Percentiles rank a stretch among this genome's conserved stretches.
Evolutionary conservation across 2,113 vertebrate species (phyloP).

Genomic region (Sturnus vulgaris): DNA sequence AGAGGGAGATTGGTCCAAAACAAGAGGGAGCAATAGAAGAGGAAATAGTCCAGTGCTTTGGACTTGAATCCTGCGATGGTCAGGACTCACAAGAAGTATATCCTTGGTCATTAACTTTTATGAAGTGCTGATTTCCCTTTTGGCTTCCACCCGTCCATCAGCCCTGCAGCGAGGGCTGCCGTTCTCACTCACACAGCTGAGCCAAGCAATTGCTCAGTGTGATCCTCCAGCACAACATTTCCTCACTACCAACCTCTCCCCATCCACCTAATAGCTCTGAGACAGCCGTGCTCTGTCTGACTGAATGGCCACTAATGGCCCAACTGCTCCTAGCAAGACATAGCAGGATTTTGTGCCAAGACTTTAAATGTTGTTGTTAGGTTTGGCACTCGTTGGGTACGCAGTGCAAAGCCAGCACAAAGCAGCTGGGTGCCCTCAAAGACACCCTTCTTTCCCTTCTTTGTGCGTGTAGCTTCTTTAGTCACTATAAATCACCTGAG

Average conservation of each 20-base stretch:
- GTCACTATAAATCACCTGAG: background rate
- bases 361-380: background rate
- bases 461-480: background rate
- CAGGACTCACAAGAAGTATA: background rate
- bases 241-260: background rate
- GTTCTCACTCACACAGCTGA: background rate
- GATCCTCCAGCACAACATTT: background rate
- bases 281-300: background rate
- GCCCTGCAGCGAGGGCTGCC: background rate
- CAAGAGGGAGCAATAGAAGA: background rate
- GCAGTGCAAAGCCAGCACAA: background rate
- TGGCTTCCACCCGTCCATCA: background rate
- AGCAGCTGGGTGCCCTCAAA: background rate
- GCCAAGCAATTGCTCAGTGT: background rate
- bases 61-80: background rate
- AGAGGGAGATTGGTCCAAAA: background rate
- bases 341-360: background rate
- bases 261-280: background rate
- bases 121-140: constrained; percentile 27
- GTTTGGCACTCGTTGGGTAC: background rate
- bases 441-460: background rate
- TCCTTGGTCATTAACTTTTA: constrained; percentile 37
- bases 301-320: background rate
- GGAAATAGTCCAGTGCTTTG: background rate
- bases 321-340: background rate